These are phyloP conservation scores for Drosophila parvula DNA, from an alignment of 1,140 invertebrate species.

Conservation along the genomic window DNA sequence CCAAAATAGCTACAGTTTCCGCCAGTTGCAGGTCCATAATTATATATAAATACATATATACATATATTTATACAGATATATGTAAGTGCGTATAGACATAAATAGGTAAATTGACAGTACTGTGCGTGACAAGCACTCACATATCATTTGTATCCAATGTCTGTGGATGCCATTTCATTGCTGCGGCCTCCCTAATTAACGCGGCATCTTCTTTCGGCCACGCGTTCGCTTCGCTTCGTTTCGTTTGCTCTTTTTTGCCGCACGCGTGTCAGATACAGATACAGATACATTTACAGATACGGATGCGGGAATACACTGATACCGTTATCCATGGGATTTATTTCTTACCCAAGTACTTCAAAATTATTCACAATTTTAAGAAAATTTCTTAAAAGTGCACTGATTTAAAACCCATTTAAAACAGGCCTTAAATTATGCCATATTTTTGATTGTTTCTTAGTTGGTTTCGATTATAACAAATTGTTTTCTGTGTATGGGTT, in stretches of 20 bases:
- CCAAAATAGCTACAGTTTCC: slow-evolving; percentile 7
- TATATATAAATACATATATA: not conserved
- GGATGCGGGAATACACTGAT: slow-evolving; percentile 1
- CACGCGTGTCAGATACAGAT: slow-evolving; percentile 39
- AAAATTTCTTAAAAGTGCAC: no score
- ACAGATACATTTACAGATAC: slow-evolving; percentile 33
- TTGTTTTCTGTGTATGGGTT: not conserved
- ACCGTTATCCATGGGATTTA: not conserved
- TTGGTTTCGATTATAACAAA: not conserved
- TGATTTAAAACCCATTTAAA: no score
- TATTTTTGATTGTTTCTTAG: no score
- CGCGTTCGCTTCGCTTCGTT: slow-evolving; percentile 14
- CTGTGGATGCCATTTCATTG: slow-evolving; percentile 33
- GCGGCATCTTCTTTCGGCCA: slow-evolving; percentile 51
- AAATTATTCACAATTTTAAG: no score
- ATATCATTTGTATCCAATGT: slow-evolving; percentile 59
- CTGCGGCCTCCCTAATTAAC: slow-evolving; percentile 70
- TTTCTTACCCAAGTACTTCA: not conserved
- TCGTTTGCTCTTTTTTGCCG: slow-evolving; percentile 28
- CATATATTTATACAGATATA: no score
- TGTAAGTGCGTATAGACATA: not conserved
- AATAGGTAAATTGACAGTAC: slow-evolving; percentile 25
- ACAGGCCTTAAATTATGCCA: no score
- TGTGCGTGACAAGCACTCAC: slow-evolving; percentile 37
- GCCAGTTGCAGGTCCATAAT: not conserved